A percentile compares a stretch with the other conserved stretches of the same genome.
These are phyloP conservation scores for Siderastrea radians DNA, from an alignment of 92 coral and sea anemone genomes.

Conservation along the genomic window DNA sequence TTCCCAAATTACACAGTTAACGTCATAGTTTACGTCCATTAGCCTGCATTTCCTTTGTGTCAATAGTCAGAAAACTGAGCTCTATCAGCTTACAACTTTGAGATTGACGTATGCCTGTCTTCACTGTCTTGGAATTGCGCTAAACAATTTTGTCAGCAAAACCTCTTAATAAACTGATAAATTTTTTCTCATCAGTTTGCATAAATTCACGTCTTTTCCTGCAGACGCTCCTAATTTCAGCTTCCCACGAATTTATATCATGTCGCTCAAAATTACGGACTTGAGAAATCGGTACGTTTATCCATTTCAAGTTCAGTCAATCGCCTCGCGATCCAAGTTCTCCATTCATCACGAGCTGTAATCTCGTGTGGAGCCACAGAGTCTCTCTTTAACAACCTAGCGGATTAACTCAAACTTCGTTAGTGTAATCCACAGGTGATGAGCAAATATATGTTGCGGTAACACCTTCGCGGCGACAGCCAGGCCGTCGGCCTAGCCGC, in stretches of 20 bases:
- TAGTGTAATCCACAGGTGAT: constrained; percentile 40
- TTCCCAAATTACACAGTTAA: no score
- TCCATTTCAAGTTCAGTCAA: background rate
- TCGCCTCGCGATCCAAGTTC: background rate
- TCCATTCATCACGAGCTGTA: background rate
- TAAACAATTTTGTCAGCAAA: background rate
- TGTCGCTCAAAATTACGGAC: background rate
- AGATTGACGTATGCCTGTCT: background rate
- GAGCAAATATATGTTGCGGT: constrained; percentile 16
- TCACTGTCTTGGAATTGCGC: background rate
- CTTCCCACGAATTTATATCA: background rate
- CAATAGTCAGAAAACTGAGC: background rate
- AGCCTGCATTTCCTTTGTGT: background rate
- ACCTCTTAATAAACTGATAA: background rate
- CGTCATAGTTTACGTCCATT: background rate
- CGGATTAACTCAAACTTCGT: constrained; percentile 51
- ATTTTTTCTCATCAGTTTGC: background rate
- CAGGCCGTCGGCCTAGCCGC: background rate
- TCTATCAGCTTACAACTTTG: background rate
- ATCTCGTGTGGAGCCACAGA: constrained; percentile 27
- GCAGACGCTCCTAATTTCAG: background rate
- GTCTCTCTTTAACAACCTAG: constrained; percentile 45
- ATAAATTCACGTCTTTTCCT: background rate
- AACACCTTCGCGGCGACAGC: constrained; percentile 48
- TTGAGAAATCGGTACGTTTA: background rate